Base-by-base conservation (phyloP, 2,797 vertebrate genomes). In the Crax fasciolata region DNA sequence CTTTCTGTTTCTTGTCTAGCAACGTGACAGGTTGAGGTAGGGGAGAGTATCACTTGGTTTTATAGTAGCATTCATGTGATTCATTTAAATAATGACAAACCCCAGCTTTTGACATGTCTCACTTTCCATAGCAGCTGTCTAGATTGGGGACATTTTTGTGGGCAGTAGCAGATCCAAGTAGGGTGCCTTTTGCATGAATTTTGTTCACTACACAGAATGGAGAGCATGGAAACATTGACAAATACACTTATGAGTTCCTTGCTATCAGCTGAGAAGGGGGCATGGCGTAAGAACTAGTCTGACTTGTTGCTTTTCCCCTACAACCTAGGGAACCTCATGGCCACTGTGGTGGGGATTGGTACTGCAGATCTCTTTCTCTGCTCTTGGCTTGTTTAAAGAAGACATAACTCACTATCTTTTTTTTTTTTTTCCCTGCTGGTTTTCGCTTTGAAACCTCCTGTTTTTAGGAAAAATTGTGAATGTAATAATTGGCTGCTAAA, bases 401-500 rank as follows among this genome's bases (percentile, higher is more conserved):
- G 6, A 35, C 38, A 16, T 32, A 87, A 27, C 10, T 89, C 15
- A 21, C 20, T 52, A 1, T 77, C 8, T 27, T 28, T 21, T 76
- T n/a, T 23, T 51, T 13, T 23, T 14, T 12, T 7, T 17, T n/a
- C 2, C 4, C 4, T 6, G 3, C 39, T 63, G n/a, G 3, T 32
- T 80, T 93, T 77, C 1, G 1, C 30, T 19, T 52, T 67, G 18
- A 84, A 68, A 41, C 19, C n/a, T 70, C 21, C 7, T 89, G 84
- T 89, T 30, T 68, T 83, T 32, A 83, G 44, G 65, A 46, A 87
- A 68, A 30, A 44, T 3, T 30, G 19, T 74, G 13, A 52, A n/a
- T 74, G 32, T 71, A 54, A 55, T 80, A 87, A 80, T 65, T 85
- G 75, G 18, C 68, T 93, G 65, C 87, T 94, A 82, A 92, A 80